Evolutionary conservation across 2,113 vertebrate species (phyloP).

Genomic region (Sardina pilchardus): DNA sequence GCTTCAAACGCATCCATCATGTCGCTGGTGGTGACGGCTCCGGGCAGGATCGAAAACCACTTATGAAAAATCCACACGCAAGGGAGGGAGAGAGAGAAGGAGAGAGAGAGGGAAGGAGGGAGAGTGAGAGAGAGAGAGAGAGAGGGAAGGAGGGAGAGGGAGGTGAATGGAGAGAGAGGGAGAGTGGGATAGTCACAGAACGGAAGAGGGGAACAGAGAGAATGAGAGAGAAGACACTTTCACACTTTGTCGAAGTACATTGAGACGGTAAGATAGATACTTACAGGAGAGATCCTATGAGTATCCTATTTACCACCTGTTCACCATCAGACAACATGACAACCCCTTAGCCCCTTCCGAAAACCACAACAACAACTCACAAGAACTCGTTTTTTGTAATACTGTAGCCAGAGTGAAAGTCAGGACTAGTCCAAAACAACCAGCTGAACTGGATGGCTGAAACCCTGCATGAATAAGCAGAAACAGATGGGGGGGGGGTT

Average conservation of each 20-base stretch:
- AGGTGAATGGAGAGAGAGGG: neutral
- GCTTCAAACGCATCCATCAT: conserved; percentile 69
- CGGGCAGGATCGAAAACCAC: conserved; percentile 57
- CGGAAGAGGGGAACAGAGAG: neutral
- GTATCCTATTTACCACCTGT: neutral
- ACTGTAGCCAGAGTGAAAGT: no score
- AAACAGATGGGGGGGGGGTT: neutral
- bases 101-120: no score
- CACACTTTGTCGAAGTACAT: neutral
- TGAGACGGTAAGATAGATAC: neutral
- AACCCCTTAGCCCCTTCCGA: neutral
- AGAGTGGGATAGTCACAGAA: neutral
- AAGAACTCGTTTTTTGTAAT: neutral
- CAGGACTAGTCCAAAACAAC: neutral
- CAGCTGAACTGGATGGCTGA: neutral
- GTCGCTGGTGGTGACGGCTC: conserved; percentile 60
- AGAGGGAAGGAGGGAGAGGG: neutral
- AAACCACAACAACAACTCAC: neutral
- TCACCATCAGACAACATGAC: neutral
- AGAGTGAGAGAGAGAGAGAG: neutral
- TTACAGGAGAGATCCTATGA: no score
- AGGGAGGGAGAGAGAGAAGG: neutral
- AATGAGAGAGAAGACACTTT: neutral
- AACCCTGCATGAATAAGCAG: neutral
- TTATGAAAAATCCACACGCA: neutral